phyloP scores from a whole-genome alignment of 2,888 invertebrate genomes.

The Sepioteuthis lessoniana region DNA sequence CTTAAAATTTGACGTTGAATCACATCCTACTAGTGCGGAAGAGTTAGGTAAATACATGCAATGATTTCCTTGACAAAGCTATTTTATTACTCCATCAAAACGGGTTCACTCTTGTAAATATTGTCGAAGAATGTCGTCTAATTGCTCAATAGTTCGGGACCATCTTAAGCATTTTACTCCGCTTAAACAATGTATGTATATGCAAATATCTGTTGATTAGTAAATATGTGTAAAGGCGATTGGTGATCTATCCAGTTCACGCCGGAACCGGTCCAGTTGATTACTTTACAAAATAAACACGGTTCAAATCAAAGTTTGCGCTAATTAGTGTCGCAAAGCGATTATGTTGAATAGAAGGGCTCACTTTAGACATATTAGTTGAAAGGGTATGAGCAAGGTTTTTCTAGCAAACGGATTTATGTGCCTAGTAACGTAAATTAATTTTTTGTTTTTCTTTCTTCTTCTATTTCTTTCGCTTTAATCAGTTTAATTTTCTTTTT shows the following conservation, averaged over 20 bases:
- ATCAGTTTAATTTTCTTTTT: too few species aligned
- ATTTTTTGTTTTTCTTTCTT: too few species aligned
- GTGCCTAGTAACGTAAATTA: too few species aligned
- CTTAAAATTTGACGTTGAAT: too few species aligned
- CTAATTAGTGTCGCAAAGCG: background rate
- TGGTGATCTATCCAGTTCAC: background rate
- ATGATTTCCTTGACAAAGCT: too few species aligned
- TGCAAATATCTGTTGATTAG: background rate
- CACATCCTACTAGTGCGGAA: too few species aligned
- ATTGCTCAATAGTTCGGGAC: background rate
- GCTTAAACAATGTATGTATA: background rate
- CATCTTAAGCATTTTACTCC: background rate
- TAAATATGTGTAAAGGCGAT: background rate
- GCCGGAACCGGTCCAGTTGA: background rate
- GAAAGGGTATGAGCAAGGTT: background rate
- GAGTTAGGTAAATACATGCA: too few species aligned
- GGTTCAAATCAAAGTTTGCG: background rate
- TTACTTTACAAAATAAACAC: background rate
- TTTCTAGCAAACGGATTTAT: background rate
- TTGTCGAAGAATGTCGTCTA: background rate
- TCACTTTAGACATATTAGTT: background rate
- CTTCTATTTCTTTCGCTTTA: too few species aligned
- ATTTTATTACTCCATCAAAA: background rate
- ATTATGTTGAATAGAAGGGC: background rate
- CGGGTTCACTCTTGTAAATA: background rate